phyloP scores from a whole-genome alignment of 2,797 vertebrate species.

The Onychomys leucogaster region DNA sequence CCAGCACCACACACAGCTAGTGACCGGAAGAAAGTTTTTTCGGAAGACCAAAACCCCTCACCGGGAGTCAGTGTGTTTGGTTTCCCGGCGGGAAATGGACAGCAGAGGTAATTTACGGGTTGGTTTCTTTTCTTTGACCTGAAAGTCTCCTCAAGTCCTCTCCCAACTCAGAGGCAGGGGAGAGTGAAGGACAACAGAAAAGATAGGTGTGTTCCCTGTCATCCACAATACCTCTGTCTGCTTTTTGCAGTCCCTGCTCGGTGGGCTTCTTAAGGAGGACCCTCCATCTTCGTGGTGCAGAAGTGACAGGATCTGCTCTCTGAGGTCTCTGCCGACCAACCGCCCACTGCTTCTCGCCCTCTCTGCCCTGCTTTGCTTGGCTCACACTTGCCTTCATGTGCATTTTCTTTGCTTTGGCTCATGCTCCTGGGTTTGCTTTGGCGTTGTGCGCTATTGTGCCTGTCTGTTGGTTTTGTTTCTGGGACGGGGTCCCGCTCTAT shows the following conservation, averaged over 20 bases:
- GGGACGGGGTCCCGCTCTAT: too few relatives aligned
- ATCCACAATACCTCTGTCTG: not conserved
- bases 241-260: not conserved
- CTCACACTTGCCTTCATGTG: not conserved
- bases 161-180: not conserved
- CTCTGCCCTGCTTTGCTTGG: not conserved
- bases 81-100: not conserved
- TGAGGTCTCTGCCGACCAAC: not conserved
- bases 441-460: not conserved
- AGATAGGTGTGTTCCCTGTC: not conserved
- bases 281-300: rapidly evolving
- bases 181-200: not conserved
- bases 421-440: not conserved
- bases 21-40: not conserved
- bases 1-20: too few relatives aligned
- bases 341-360: not conserved
- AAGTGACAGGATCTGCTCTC: too few relatives aligned
- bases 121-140: not conserved
- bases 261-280: not conserved
- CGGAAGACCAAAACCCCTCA: not conserved
- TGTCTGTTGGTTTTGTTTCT: not conserved
- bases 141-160: not conserved
- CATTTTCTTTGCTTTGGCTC: not conserved
- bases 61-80: not conserved
- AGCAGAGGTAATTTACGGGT: not conserved